Evolutionary conservation across 2,797 vertebrate species (phyloP).

Genomic region (Mormyrus hasselquistii): DNA sequence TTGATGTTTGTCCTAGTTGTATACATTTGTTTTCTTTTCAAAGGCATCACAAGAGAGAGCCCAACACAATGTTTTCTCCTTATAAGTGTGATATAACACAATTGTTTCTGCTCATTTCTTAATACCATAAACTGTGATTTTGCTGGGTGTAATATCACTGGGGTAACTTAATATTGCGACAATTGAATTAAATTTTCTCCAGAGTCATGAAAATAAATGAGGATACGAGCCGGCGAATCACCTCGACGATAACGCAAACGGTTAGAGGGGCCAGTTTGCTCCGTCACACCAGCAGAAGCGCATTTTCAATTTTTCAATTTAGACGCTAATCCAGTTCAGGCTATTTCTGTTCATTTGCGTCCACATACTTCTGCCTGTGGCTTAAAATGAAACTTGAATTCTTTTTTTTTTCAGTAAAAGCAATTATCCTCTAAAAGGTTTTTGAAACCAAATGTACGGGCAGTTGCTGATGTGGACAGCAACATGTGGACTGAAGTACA

Average conservation of each 20-base stretch:
- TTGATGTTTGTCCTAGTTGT: neutral
- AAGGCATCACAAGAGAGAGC: neutral
- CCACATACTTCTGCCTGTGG: neutral
- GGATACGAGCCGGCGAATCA: neutral
- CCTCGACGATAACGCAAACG: neutral
- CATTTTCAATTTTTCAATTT: conserved; percentile 1
- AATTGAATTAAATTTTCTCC: conserved; percentile 14
- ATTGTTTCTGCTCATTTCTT: neutral
- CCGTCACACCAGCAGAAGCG: neutral
- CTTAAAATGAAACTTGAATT: neutral
- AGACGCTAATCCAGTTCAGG: neutral
- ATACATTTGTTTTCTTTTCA: neutral
- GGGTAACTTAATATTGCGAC: conserved; percentile 3
- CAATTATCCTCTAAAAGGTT: neutral
- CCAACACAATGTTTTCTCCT: neutral
- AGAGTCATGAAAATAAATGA: conserved; percentile 9
- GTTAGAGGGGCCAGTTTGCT: neutral
- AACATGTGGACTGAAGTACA: neutral
- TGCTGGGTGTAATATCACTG: neutral
- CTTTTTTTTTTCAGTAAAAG: neutral
- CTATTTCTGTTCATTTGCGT: conserved; percentile 4
- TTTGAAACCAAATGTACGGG: neutral
- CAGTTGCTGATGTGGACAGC: neutral
- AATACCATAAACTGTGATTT: conserved; percentile 15
- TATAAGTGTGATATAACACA: neutral